Base-by-base conservation (phyloP, 2,113 vertebrate species). In the Cyanocitta stelleri region DNA sequence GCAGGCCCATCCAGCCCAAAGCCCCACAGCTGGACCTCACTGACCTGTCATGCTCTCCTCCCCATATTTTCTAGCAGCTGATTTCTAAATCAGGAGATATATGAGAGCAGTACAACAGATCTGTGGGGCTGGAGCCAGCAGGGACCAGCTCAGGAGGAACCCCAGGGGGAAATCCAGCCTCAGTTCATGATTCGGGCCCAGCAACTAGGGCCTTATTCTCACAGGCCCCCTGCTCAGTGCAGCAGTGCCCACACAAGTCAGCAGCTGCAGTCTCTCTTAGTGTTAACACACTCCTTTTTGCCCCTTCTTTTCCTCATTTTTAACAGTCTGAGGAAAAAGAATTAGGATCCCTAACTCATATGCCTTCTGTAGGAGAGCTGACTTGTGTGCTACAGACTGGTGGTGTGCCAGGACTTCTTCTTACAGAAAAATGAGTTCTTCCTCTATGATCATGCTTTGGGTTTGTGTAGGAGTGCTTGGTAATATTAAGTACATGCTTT, bases 381-480 rank as follows among this genome's bases (percentile, higher is more conserved):
- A 6, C 20, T 71, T 56, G 21, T 66, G 29, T 7, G 1, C 30
- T 82, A 19, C 15, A 91, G 33, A 26, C 14, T 74, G 69, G 29
- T 80, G 22, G 3, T 67, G 22, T 49, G 59, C 41, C 82, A 95
- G 71, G 52, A 81, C 77, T 88, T 63, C 32, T 88, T 13, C 21
- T 78, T 55, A 35, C 32, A 78, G 61, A 68, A 78, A 77, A 94
- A 55, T 1, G 2, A 89, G 39, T 23, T 89, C 66, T 79, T 84
- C 68, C 29, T 62, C 89, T 29, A 26, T 49, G 62, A 59, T 90
- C 33, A 27, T 74, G 68, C 19, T 79, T 89, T 2, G 7, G 54
- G 44, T 88, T 78, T 81, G 72, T 68, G 94, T 95, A 78, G 90
- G 75, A 96, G 91, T 92, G 55, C 89, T 95, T 69, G 46, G 32